phyloP scores from a whole-genome alignment of 1,140 invertebrate species.

The Lerema accius region DNA sequence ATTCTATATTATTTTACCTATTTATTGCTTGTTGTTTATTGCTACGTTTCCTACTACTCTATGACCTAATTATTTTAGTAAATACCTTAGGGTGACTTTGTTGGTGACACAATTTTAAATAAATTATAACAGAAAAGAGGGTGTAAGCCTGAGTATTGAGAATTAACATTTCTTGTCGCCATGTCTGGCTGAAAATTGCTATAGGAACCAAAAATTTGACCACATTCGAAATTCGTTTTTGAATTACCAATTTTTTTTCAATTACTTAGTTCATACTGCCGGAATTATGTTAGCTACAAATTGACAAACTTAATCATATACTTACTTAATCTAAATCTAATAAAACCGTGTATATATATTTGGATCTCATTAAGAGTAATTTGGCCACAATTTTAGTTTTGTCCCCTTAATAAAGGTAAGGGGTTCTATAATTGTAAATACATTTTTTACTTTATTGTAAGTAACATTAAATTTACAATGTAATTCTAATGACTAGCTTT shows the following conservation, averaged over 20 bases:
- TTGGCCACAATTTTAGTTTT: conserved; percentile 79
- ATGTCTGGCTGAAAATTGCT: neutral
- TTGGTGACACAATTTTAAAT: conserved; percentile 16
- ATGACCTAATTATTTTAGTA: conserved; percentile 51
- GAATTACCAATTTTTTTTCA: conserved; percentile 3
- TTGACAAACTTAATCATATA: conserved; percentile 51
- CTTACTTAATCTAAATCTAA: conserved; percentile 69
- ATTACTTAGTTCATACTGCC: conserved; percentile 15
- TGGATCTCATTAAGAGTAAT: conserved; percentile 78
- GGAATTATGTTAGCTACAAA: conserved; percentile 34
- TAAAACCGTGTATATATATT: conserved; percentile 80
- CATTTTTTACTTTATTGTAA: conserved; percentile 68
- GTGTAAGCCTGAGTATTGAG: neutral
- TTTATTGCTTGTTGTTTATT: conserved; percentile 78
- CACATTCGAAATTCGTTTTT: conserved; percentile 24
- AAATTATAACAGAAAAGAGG: conserved; percentile 9
- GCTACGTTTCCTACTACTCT: conserved; percentile 68
- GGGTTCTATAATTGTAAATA: conserved; percentile 73
- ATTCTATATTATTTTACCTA: conserved; percentile 56
- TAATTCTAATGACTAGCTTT: conserved; percentile 79
- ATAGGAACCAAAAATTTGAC: conserved; percentile 29
- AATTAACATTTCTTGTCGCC: neutral
- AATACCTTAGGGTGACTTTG: conserved; percentile 40
- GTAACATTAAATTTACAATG: conserved; percentile 77
- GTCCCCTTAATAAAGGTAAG: conserved; percentile 70